Conservation (phyloP, 2,888 invertebrate genomes). For the Drosophila histrio region DNA sequence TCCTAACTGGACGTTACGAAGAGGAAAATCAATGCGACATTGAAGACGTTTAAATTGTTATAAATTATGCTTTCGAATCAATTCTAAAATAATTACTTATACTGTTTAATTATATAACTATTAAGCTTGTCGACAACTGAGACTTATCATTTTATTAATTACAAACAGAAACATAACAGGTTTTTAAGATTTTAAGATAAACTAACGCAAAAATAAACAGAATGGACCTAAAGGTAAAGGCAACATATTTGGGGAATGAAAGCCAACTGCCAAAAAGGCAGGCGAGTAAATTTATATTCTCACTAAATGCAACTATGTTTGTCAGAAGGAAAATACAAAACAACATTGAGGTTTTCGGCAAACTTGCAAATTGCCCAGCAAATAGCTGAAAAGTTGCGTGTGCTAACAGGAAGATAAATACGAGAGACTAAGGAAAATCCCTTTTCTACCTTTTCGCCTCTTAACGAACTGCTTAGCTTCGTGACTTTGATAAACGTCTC, state of each 20-base stretch:
- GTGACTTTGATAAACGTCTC: constrained; percentile 62
- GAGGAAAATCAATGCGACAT: too few relatives aligned
- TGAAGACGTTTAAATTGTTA: too few relatives aligned
- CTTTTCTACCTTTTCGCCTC: not conserved
- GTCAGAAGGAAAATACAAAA: constrained; percentile 32
- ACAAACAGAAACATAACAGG: too few relatives aligned
- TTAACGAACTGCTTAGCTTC: constrained; percentile 18
- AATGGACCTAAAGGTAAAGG: constrained; percentile 25
- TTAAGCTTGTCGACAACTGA: too few relatives aligned
- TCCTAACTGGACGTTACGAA: too few relatives aligned
- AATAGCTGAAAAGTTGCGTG: constrained; percentile 39
- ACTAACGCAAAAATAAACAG: constrained; percentile 26
- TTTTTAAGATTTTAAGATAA: too few relatives aligned
- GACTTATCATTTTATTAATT: too few relatives aligned
- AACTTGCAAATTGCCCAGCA: constrained; percentile 53
- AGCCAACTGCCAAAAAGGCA: constrained; percentile 29
- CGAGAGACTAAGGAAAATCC: constrained; percentile 38
- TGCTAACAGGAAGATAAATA: constrained; percentile 62
- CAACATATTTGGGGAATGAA: constrained; percentile 35
- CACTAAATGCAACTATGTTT: constrained; percentile 10
- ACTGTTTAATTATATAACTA: too few relatives aligned
- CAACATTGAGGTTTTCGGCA: constrained; percentile 32
- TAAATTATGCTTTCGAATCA: too few relatives aligned
- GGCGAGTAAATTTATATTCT: constrained; percentile 37
- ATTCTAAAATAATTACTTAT: too few relatives aligned